Conservation (phyloP, 2,797 vertebrate species). For the Chlorospingus flavigularis region DNA sequence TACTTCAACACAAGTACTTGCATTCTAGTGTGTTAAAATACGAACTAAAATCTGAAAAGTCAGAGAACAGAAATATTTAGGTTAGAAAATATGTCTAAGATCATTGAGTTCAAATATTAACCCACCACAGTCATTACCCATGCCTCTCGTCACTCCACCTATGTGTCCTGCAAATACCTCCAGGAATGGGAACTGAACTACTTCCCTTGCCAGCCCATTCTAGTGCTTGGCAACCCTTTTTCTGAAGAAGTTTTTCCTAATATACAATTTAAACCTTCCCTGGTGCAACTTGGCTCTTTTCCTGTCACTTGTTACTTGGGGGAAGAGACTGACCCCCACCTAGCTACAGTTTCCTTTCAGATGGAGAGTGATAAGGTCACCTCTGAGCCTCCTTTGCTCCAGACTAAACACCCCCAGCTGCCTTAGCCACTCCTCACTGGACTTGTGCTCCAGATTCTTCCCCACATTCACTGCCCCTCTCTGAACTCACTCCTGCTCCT, state of each 20-base stretch:
- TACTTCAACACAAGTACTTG: not conserved
- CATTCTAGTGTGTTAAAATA: not conserved
- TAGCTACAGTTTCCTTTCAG: not conserved
- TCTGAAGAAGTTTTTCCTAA: not conserved
- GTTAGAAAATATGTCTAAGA: not conserved
- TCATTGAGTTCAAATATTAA: not conserved
- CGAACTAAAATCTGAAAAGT: not conserved
- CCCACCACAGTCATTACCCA: not conserved
- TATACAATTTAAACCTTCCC: not conserved
- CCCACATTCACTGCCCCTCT: not conserved
- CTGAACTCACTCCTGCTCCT: not conserved
- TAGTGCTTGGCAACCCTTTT: not conserved
- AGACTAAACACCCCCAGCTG: not conserved
- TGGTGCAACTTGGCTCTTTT: not conserved
- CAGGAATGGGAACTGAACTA: not conserved
- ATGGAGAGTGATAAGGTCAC: accelerated
- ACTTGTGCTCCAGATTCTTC: not conserved
- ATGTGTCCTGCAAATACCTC: accelerated
- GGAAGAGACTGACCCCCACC: accelerated
- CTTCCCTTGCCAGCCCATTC: not conserved
- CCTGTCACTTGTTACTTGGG: not conserved
- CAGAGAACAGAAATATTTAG: not conserved
- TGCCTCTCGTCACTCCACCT: not conserved
- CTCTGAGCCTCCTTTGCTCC: not conserved
- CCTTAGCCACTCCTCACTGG: accelerated